Percentiles rank a stretch among this genome's conserved stretches.
These are phyloP conservation scores for Carollia perspicillata DNA, from an alignment of 2,113 vertebrate species.

Conservation along the genomic window DNA sequence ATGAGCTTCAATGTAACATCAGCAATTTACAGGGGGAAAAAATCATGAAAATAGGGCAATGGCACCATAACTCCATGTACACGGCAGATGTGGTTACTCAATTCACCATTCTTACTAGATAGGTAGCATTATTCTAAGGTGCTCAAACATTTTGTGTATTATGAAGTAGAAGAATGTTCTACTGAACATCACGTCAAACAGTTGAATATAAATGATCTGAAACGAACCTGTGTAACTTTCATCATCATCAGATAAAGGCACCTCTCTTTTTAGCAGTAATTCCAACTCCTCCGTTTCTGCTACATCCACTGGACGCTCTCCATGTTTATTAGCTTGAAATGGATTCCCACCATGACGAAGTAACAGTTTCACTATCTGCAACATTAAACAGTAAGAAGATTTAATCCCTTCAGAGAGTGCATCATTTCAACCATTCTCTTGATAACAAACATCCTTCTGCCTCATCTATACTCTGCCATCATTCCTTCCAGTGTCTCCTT, in stretches of 20 bases:
- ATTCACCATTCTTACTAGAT: background rate
- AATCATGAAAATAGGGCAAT: background rate
- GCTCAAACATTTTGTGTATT: background rate
- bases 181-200: background rate
- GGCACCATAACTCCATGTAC: background rate
- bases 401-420: background rate
- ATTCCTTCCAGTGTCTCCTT: background rate
- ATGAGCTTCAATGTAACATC: background rate
- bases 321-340: conserved; percentile 96
- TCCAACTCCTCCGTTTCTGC: conserved; percentile 97
- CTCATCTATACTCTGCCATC: background rate
- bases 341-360: conserved; percentile 96
- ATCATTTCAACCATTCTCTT: background rate
- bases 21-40: background rate
- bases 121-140: background rate
- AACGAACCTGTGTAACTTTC: conserved; percentile 93
- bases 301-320: conserved; percentile 96
- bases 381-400: conserved; percentile 32
- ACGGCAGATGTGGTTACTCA: background rate
- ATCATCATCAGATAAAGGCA: conserved; percentile 92
- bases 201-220: background rate
- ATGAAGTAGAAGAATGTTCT: conserved; percentile 1
- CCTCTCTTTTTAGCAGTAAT: conserved; percentile 92
- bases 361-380: conserved; percentile 96
- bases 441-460: background rate